Conservation (phyloP, 2,113 vertebrate genomes). For the Colistium nudipinnis region DNA sequence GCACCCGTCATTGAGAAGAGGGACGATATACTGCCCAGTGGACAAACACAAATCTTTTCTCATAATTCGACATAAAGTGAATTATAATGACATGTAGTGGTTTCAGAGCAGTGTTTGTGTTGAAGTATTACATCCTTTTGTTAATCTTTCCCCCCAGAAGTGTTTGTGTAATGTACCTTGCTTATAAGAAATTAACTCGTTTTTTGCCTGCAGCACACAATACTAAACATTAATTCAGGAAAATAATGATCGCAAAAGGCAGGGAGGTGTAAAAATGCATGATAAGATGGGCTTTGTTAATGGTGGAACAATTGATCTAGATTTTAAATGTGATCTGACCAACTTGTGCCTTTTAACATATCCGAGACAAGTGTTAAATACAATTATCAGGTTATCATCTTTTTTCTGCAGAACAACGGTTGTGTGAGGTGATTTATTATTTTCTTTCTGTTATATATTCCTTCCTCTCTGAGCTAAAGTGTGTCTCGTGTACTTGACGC, state of each 20-base stretch:
- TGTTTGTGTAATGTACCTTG: slow-evolving; percentile 62
- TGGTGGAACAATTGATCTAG: slow-evolving; percentile 69
- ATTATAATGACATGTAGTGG: slow-evolving; percentile 22
- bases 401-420: slow-evolving; percentile 80
- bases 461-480: slow-evolving; percentile 70
- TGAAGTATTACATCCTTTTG: slow-evolving; percentile 46
- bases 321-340: slow-evolving; percentile 85
- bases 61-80: slow-evolving; percentile 12
- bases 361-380: slow-evolving; percentile 84
- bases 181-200: slow-evolving; percentile 55
- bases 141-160: slow-evolving; percentile 40
- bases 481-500: slow-evolving; percentile 70
- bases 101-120: slow-evolving; percentile 42
- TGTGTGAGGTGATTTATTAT: slow-evolving; percentile 72
- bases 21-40: slow-evolving; percentile 36
- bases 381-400: slow-evolving; percentile 80
- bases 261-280: slow-evolving; percentile 65
- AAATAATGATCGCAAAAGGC: slow-evolving; percentile 60
- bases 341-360: slow-evolving; percentile 92
- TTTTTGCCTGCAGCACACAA: slow-evolving; percentile 57
- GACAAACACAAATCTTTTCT: slow-evolving; percentile 30
- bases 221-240: slow-evolving; percentile 75
- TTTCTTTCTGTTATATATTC: slow-evolving; percentile 24
- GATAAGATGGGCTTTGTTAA: slow-evolving; percentile 72
- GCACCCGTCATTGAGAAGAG: slow-evolving; percentile 25